Percentiles rank a stretch among this genome's conserved stretches.
Conservation (phyloP, 2,113 vertebrate species). For the Sorex araneus region DNA sequence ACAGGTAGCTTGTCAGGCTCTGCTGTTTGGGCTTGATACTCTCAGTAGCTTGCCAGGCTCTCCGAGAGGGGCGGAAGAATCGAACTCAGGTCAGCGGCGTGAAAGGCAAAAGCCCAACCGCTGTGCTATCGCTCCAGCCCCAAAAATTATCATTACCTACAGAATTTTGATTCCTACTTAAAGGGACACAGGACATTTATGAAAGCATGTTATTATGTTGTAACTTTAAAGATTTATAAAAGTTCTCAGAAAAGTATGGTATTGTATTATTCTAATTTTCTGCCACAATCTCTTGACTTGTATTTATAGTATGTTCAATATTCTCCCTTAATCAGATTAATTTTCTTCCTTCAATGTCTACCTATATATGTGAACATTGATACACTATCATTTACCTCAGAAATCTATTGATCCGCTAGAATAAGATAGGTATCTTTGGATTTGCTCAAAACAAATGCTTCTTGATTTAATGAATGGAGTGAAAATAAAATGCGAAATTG, state of each 20-base stretch:
- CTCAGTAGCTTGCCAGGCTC: no score
- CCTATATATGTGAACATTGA: neutral
- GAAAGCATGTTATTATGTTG: neutral
- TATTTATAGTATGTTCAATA: neutral
- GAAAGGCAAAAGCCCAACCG: no score
- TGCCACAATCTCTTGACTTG: neutral
- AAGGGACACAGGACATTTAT: neutral
- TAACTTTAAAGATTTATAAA: neutral
- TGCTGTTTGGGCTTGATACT: no score
- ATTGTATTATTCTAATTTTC: neutral
- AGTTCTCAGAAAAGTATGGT: neutral
- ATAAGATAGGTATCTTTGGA: neutral
- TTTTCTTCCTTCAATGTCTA: neutral
- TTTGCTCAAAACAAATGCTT: constrained; percentile 15
- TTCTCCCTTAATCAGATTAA: neutral
- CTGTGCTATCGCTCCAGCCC: no score
- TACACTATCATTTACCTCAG: neutral
- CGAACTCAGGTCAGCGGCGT: no score
- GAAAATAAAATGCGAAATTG: neutral
- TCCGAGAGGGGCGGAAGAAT: no score
- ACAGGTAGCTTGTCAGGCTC: no score
- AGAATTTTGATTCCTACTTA: neutral
- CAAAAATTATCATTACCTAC: neutral
- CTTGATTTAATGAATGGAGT: neutral
- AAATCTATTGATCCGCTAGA: neutral